Evolutionary conservation across 2,113 vertebrate genomes (phyloP).

Genomic region (Otus sunia): DNA sequence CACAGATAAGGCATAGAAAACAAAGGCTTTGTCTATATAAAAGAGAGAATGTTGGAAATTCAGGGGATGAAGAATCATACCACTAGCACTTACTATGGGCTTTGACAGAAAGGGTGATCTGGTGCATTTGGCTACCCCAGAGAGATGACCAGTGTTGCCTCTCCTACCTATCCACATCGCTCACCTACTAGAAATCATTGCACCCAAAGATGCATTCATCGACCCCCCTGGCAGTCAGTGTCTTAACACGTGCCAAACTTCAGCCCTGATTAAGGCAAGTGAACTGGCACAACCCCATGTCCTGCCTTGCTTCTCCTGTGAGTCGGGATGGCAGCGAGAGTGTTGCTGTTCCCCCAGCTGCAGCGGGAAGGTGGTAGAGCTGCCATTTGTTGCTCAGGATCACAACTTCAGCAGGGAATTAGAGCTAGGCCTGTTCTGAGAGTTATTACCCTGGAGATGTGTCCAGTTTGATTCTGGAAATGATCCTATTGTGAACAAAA

Average conservation of each 20-base stretch:
- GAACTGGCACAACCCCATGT: background rate
- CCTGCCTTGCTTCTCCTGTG: background rate
- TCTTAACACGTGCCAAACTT: background rate
- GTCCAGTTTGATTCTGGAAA: background rate
- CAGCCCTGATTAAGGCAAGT: background rate
- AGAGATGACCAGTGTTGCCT: background rate
- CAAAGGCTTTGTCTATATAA: background rate
- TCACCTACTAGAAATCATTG: background rate
- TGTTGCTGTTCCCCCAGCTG: fast-evolving
- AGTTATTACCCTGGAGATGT: background rate
- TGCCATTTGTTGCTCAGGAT: background rate
- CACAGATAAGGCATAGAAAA: background rate
- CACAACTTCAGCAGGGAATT: background rate
- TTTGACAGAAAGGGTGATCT: background rate
- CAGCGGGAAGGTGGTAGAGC: fast-evolving
- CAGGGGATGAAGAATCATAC: background rate
- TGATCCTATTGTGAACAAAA: background rate
- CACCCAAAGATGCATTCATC: background rate
- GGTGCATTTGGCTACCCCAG: background rate
- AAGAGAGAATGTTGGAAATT: background rate
- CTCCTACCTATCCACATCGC: background rate
- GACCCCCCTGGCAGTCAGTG: background rate
- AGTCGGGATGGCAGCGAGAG: background rate
- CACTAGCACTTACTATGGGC: fast-evolving
- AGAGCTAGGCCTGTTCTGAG: background rate